Evolutionary conservation across 2,888 invertebrate genomes (phyloP).

Genomic region (Vesta saturnalis): DNA sequence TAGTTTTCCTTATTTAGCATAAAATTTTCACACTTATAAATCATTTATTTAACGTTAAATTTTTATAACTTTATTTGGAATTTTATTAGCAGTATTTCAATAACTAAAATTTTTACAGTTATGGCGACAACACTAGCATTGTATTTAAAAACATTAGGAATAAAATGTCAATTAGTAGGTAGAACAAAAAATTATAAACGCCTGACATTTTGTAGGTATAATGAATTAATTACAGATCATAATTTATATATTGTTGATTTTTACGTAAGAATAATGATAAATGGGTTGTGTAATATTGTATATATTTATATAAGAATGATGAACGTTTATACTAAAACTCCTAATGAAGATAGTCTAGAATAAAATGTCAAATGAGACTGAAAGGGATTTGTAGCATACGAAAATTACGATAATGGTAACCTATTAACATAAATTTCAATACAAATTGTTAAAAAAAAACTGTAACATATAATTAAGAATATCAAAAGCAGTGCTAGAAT

Average conservation of each 20-base stretch:
- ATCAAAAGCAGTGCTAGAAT: conserved; percentile 20
- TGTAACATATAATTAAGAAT: conserved; percentile 23
- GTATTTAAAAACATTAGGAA: neutral
- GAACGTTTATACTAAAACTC: neutral
- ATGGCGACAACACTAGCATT: too few species aligned
- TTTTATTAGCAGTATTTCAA: neutral
- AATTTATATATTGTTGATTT: conserved; percentile 4
- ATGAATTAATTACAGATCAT: conserved; percentile 7
- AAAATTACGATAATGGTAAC: conserved; percentile 24
- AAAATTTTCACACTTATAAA: neutral
- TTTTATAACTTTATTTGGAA: neutral
- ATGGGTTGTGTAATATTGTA: conserved; percentile 2
- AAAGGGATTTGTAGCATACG: conserved; percentile 16
- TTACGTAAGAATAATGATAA: conserved; percentile 1
- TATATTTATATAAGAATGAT: neutral
- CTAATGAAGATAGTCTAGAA: neutral
- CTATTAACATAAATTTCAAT: conserved; percentile 31
- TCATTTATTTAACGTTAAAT: neutral
- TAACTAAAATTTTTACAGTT: too few species aligned
- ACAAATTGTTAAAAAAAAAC: conserved; percentile 22
- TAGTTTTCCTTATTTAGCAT: neutral
- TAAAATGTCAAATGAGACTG: conserved; percentile 16
- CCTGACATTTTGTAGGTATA: conserved; percentile 3
- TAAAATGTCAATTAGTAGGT: conserved; percentile 8
- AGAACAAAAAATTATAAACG: neutral